Evolutionary conservation across 64 coral and sea anemone species (phyloP).

Genomic region (Montipora foliosa): DNA sequence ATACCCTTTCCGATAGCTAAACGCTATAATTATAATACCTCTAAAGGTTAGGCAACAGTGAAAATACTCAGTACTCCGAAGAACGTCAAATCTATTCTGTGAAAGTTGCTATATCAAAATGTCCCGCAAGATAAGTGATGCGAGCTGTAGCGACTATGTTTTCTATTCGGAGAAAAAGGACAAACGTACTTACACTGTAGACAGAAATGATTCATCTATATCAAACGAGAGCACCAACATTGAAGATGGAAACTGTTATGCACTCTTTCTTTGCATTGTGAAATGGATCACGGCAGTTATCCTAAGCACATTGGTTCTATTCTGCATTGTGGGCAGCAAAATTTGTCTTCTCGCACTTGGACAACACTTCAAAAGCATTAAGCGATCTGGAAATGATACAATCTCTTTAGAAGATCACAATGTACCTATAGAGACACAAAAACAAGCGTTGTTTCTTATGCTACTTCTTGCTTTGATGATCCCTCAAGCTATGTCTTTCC

Average conservation of each 20-base stretch:
- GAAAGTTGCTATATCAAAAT: background rate
- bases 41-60: too few relatives aligned
- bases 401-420: background rate
- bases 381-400: background rate
- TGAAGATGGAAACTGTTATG: background rate
- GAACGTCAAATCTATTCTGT: background rate
- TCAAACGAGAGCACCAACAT: background rate
- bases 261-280: background rate
- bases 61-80: too few relatives aligned
- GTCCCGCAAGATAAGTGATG: background rate
- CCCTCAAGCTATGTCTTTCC: constrained; percentile 71
- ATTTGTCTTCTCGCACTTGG: constrained; percentile 55
- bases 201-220: background rate
- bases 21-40: too few relatives aligned
- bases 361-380: constrained; percentile 2
- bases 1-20: too few relatives aligned
- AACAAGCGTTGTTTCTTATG: constrained; percentile 79
- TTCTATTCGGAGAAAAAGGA: background rate
- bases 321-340: constrained; percentile 40
- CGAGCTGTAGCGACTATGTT: too few relatives aligned
- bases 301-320: background rate
- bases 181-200: background rate
- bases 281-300: constrained; percentile 38
- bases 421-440: background rate
- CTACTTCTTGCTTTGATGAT: constrained; percentile 76